Base-by-base conservation (phyloP, 2,797 vertebrate genomes). In the Tamandua tetradactyla region DNA sequence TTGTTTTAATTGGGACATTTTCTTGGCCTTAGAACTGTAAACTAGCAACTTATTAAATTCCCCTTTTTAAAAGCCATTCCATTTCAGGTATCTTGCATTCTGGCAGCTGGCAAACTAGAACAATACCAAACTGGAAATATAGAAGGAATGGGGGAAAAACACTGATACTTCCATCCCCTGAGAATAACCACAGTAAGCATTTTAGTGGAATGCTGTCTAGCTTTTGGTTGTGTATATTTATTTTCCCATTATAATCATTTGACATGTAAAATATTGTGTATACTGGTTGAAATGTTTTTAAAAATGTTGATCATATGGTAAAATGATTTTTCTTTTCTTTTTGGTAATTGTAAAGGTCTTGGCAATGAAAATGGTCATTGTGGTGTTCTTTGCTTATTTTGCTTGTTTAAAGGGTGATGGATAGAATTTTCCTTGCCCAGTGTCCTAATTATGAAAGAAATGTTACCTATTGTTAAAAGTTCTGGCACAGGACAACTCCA, bases 401-500 rank as follows among this genome's bases (percentile, higher is more conserved):
- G 52, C 52, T 91, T 76, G 42, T 83, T 91, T 66, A 68, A 52
- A 76, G 25, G 57, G 40, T n/a, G 35, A 44, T 15, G 25, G 49
- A 57, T 85, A 88, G 71, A n/a, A 44, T 13, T 52, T 57, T 76
- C 49, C 71, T 44, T 94, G 55, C 49, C 62, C 52, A 12, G 7
- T 64, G 59, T 94, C 72, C 85, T 32, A 64, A 1, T n/a, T 88
- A n/a, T 72, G 71, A 79, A 23, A 80, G 74, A 94, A 89, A 84
- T 80, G 82, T 81, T n/a, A 93, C 79, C 86, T 52, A n/a, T 96
- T 95, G 69, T 92, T 92, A 88, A 57, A 86, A 55, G 64, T 90
- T 84, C 87, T 84, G 91, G 85, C 88, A 83, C 62, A 82, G 62
- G 52, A 32, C 20, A 57, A 30, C 3, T 9, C 15, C 57, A 75